Evolutionary conservation across 2,113 vertebrate species (phyloP).

Genomic region (Seriola dumerili): DNA sequence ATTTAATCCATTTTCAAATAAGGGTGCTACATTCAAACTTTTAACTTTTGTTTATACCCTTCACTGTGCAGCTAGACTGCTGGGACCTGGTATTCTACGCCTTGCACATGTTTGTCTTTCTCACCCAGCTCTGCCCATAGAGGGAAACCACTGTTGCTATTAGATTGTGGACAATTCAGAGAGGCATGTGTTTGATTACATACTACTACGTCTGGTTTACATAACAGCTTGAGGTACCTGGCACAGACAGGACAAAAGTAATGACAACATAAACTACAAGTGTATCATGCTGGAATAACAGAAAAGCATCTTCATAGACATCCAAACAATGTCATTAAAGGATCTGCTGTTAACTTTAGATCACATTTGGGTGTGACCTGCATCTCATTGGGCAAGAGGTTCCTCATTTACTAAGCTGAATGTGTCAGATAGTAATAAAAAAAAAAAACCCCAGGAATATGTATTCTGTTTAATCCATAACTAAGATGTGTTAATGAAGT

Average conservation of each 20-base stretch:
- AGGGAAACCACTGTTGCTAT: conserved; percentile 27
- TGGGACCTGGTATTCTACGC: neutral
- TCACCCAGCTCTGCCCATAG: conserved; percentile 28
- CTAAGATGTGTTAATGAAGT: neutral
- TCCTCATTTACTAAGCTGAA: neutral
- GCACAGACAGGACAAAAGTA: conserved; percentile 8
- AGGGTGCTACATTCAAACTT: neutral
- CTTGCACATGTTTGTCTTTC: conserved; percentile 38
- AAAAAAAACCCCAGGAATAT: neutral
- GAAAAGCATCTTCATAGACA: neutral
- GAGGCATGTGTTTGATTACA: conserved; percentile 47
- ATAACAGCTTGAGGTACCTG: conserved; percentile 9
- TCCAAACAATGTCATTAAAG: neutral
- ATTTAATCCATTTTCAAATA: neutral
- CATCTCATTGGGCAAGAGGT: neutral
- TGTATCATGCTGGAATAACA: neutral
- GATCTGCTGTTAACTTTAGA: neutral
- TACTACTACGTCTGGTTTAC: conserved; percentile 35
- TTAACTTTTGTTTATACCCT: neutral
- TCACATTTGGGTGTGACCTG: conserved; percentile 9
- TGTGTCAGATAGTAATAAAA: neutral
- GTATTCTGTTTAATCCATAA: neutral
- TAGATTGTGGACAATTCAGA: conserved; percentile 30
- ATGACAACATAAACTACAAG: neutral
- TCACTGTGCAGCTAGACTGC: neutral